Evolutionary conservation across 2,888 invertebrate species (phyloP).

Genomic region (Rutpela maculata): DNA sequence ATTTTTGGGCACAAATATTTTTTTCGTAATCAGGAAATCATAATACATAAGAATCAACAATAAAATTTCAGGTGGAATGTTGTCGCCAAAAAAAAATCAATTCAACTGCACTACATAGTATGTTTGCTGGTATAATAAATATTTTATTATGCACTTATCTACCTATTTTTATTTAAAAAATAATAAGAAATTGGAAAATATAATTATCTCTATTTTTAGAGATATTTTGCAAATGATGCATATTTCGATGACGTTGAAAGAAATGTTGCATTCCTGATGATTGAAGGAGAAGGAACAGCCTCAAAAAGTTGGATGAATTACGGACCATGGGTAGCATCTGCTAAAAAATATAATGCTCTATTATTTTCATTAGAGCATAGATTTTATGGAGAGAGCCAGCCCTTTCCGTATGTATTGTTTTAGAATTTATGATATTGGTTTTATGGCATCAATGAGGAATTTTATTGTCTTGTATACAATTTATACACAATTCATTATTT

Average conservation of each 20-base stretch:
- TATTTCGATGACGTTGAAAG: constrained; percentile 8
- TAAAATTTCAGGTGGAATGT: too few relatives aligned
- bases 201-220: constrained; percentile 16
- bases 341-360: constrained; percentile 33
- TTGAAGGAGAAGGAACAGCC: constrained; percentile 39
- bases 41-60: too few relatives aligned
- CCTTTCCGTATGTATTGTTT: constrained; percentile 29
- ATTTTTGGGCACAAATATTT: too few relatives aligned
- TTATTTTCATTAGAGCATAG: constrained; percentile 44
- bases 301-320: constrained; percentile 19
- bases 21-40: too few relatives aligned
- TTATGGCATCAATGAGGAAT: too few relatives aligned
- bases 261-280: constrained; percentile 39
- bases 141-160: background rate
- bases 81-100: too few relatives aligned
- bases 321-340: constrained; percentile 33
- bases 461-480: too few relatives aligned
- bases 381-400: constrained; percentile 43
- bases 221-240: constrained; percentile 40
- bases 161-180: background rate
- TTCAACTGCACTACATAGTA: too few relatives aligned
- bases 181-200: background rate
- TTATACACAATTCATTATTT: too few relatives aligned
- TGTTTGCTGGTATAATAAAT: too few relatives aligned
- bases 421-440: background rate